Percentiles rank a stretch among this genome's conserved stretches.
phyloP scores from a whole-genome alignment of 2,113 vertebrate genomes.

The Struthidea cinerea region DNA sequence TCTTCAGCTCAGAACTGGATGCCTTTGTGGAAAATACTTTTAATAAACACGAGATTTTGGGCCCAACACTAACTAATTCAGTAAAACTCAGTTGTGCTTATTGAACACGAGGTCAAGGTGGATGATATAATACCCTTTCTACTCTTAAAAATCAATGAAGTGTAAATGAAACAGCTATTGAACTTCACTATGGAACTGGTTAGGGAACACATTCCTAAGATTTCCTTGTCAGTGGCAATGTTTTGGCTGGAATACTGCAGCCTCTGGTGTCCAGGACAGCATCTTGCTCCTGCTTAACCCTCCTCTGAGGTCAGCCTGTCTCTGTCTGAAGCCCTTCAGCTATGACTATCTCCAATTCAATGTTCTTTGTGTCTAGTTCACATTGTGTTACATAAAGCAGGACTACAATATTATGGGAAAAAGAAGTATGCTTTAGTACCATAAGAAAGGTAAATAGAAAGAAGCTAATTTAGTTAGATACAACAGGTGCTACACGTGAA shows the following conservation, averaged over 20 bases:
- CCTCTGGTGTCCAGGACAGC: not conserved
- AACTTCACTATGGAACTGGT: not conserved
- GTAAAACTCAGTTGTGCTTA: not conserved
- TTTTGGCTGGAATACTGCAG: not conserved
- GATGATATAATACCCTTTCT: not conserved
- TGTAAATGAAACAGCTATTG: not conserved
- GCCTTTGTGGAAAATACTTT: constrained; percentile 42
- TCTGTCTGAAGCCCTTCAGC: not conserved
- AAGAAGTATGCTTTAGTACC: not conserved
- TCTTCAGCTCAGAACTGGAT: constrained; percentile 21
- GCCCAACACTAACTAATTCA: not conserved
- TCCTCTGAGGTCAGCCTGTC: not conserved
- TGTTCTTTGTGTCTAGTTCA: not conserved
- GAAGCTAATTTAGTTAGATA: not conserved
- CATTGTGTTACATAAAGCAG: not conserved
- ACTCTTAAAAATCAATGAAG: constrained; percentile 10
- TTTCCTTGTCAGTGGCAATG: not conserved
- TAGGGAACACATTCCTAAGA: not conserved
- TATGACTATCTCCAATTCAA: not conserved
- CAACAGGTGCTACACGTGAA: not conserved
- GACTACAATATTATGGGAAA: not conserved
- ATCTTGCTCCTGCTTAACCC: not conserved
- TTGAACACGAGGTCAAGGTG: not conserved
- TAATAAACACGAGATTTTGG: constrained; percentile 32
- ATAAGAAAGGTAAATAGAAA: not conserved